Conservation (phyloP, 2,113 vertebrate genomes). For the Takifugu flavidus region DNA sequence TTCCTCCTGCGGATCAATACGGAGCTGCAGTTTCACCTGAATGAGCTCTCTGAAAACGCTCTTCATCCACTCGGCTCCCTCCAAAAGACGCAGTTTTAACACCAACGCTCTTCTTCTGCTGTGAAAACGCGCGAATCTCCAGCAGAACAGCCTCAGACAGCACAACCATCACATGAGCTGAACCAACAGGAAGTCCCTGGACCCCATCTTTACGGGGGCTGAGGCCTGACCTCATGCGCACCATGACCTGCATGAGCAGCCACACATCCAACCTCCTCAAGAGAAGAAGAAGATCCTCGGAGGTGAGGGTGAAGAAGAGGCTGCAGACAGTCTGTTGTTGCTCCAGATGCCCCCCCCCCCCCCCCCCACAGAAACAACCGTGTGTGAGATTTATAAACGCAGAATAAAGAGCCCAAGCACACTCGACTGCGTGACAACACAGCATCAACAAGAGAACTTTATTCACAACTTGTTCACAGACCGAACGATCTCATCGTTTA, state of each 20-base stretch:
- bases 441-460: slow-evolving; percentile 79
- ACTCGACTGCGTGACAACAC: slow-evolving; percentile 61
- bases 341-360: slow-evolving; percentile 13
- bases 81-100: not conserved
- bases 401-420: slow-evolving; percentile 6
- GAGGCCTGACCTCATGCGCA: no score
- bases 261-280: not conserved
- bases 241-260: no score
- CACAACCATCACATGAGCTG: no score
- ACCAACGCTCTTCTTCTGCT: not conserved
- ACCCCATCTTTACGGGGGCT: no score
- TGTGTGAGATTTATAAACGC: not conserved
- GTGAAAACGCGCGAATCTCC: no score
- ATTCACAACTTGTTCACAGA: slow-evolving; percentile 80
- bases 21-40: slow-evolving; percentile 18
- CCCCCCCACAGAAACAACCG: not conserved
- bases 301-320: no score
- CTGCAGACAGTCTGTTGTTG: not conserved
- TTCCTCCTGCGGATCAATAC: slow-evolving; percentile 23
- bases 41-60: slow-evolving; percentile 2
- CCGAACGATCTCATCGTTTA: slow-evolving; percentile 78
- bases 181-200: no score
- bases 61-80: not conserved
- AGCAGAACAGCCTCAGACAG: no score
- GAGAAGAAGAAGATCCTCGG: not conserved